Percentiles rank a stretch among this genome's conserved stretches.
Evolutionary conservation across 2,113 vertebrate species (phyloP).

Genomic region (Dromaius novaehollandiae): DNA sequence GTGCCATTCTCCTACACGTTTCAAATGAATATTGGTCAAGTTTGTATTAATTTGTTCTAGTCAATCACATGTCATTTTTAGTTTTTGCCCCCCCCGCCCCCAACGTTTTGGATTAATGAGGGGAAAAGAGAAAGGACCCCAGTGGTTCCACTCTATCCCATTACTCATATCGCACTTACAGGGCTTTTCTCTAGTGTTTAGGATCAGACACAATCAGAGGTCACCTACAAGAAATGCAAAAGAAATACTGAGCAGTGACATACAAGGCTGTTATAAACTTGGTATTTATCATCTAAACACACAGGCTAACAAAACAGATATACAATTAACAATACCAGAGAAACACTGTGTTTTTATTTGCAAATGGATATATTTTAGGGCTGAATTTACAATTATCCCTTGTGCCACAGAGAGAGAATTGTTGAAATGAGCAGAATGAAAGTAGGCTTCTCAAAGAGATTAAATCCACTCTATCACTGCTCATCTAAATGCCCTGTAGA

Average conservation of each 20-base stretch:
- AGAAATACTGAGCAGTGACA: not conserved
- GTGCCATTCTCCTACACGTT: not conserved
- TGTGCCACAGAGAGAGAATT: not conserved
- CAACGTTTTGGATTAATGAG: not conserved
- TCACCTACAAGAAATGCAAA: not conserved
- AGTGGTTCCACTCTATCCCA: not conserved
- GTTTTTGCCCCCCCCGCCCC: not conserved
- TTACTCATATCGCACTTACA: not conserved
- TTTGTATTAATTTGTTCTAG: not conserved
- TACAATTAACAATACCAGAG: not conserved
- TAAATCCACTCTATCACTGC: not conserved
- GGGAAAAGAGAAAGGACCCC: not conserved
- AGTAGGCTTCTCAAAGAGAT: not conserved
- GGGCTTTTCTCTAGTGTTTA: not conserved
- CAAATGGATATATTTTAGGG: not conserved
- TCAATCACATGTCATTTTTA: not conserved
- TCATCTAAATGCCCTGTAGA: not conserved
- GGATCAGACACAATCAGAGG: not conserved
- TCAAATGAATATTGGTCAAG: not conserved
- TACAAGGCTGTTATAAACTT: not conserved
- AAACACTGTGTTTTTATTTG: not conserved
- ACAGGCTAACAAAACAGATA: not conserved
- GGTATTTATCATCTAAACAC: not conserved
- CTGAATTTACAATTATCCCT: not conserved
- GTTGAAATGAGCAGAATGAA: not conserved